Percentiles rank a stretch among this genome's conserved stretches.
These are phyloP conservation scores for Drosophila micromelanica DNA, from an alignment of 1,140 invertebrate species.

Conservation along the genomic window DNA sequence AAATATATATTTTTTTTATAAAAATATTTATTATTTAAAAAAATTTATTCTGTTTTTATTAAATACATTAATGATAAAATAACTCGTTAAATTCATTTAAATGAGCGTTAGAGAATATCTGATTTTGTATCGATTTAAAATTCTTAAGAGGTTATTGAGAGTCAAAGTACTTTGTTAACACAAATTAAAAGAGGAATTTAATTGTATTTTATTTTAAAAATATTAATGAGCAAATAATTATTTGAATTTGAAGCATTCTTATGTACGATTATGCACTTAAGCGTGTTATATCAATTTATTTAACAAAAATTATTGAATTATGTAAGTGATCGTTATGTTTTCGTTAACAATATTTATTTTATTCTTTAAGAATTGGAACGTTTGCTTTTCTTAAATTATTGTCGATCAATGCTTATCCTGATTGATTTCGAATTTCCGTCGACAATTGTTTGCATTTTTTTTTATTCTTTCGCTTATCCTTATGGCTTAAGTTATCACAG, in stretches of 20 bases:
- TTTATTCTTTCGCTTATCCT: constrained; percentile 1
- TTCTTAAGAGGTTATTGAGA: neutral
- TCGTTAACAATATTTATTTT: no score
- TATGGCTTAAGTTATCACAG: neutral
- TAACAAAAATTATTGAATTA: no score
- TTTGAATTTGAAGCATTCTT: neutral
- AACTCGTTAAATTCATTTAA: neutral
- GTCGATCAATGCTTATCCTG: neutral
- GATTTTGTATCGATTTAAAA: neutral
- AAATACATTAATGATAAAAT: neutral
- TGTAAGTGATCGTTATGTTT: no score
- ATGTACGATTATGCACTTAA: no score
- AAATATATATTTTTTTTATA: no score
- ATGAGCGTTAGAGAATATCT: neutral
- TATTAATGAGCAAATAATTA: constrained; percentile 1
- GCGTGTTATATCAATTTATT: no score
- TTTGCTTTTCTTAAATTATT: no score
- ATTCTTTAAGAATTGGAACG: no score
- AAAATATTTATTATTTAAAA: no score
- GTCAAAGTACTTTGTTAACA: neutral
- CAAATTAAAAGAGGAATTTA: neutral
- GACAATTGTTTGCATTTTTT: neutral
- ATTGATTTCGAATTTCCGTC: constrained; percentile 15
- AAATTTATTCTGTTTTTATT: no score
- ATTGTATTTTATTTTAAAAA: neutral